A percentile compares a stretch with the other conserved stretches of the same genome.
phyloP scores from a whole-genome alignment of 2,888 invertebrate species.

The Tenthredo mesomela region DNA sequence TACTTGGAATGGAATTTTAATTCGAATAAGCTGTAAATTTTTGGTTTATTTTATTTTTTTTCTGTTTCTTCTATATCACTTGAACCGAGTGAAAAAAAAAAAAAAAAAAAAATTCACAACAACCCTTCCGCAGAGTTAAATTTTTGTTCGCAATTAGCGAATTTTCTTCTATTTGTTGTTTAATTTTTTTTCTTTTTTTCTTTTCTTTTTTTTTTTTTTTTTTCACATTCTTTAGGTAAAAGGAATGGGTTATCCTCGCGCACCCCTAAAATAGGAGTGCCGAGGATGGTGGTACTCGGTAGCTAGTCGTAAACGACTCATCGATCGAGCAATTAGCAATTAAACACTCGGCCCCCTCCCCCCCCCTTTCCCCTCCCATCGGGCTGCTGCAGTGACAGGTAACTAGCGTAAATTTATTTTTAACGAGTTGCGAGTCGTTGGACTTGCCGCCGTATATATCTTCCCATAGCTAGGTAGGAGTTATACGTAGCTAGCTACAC shows the following conservation, averaged over 20 bases:
- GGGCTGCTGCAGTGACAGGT: conserved; percentile 33
- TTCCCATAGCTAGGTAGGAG: neutral
- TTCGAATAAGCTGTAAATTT: neutral
- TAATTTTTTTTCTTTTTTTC: neutral
- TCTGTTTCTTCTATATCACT: neutral
- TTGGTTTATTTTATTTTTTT: neutral
- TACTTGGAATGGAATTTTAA: no score
- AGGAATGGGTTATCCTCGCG: neutral
- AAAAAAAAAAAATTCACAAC: neutral
- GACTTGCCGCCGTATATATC: neutral
- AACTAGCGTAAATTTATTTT: conserved; percentile 49
- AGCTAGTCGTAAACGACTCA: conserved; percentile 49
- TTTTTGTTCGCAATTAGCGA: neutral
- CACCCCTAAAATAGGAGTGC: neutral
- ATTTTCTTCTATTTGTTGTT: neutral
- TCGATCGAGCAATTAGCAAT: conserved; percentile 53
- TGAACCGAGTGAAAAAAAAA: neutral
- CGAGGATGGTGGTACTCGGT: neutral
- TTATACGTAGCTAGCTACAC: no score
- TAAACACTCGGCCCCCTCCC: conserved; percentile 23
- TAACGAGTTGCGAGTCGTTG: conserved; percentile 45
- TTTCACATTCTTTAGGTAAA: neutral
- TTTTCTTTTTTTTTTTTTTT: neutral
- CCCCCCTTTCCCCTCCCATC: no score
- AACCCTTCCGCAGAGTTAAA: neutral